These are phyloP conservation scores for Drosophila pseudotalamancana DNA, from an alignment of 2,888 invertebrate genomes.

Conservation along the genomic window DNA sequence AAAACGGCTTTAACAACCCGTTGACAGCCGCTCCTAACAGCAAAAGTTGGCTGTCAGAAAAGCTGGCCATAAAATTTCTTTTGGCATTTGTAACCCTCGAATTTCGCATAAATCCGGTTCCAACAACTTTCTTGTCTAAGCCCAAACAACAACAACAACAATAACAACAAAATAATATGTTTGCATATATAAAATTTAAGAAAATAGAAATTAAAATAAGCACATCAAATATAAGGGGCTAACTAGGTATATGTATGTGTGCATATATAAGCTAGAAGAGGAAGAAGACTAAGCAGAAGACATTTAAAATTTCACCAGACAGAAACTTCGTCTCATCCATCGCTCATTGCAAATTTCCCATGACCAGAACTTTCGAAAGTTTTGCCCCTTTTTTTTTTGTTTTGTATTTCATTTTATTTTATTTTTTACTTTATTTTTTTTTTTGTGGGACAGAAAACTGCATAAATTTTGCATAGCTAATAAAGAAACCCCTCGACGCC, in stretches of 20 bases:
- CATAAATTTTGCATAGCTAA: slow-evolving; percentile 72
- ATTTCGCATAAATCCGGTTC: slow-evolving; percentile 48
- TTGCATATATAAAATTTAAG: slow-evolving; percentile 5
- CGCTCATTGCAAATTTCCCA: slow-evolving; percentile 66
- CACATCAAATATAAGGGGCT: slow-evolving; percentile 35
- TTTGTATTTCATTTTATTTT: not conserved
- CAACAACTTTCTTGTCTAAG: slow-evolving; percentile 41
- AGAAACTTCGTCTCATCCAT: slow-evolving; percentile 29
- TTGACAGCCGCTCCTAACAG: slow-evolving; percentile 30
- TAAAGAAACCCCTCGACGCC: slow-evolving; percentile 9
- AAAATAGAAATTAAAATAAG: slow-evolving; percentile 21
- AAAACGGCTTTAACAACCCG: slow-evolving; percentile 27
- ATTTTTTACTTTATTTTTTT: not conserved
- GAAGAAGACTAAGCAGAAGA: no score
- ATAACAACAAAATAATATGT: slow-evolving; percentile 6
- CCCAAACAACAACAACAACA: slow-evolving; percentile 6
- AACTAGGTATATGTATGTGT: slow-evolving; percentile 7
- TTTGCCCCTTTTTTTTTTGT: slow-evolving; percentile 13
- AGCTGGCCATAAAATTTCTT: slow-evolving; percentile 39
- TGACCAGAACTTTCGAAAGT: slow-evolving; percentile 72
- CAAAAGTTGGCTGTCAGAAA: slow-evolving; percentile 1
- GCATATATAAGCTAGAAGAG: no score
- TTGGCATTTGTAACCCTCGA: slow-evolving; percentile 37
- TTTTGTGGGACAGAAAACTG: slow-evolving; percentile 36
- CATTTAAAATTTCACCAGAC: slow-evolving; percentile 48